Evolutionary conservation across 2,888 invertebrate species (phyloP).

Genomic region (Drosophila kuntzei): DNA sequence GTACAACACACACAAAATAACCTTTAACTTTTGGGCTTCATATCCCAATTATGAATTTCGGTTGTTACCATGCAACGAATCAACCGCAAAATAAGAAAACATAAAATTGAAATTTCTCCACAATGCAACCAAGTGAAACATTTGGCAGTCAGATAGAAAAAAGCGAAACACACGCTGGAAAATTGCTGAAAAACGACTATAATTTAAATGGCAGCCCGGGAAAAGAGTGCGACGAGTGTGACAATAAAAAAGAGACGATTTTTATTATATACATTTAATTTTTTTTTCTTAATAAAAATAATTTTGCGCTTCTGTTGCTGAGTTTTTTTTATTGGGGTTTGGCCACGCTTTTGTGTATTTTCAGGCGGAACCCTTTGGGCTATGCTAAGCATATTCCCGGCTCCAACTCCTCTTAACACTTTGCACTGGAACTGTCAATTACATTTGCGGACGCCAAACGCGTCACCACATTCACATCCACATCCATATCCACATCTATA

Average conservation of each 20-base stretch:
- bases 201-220: slow-evolving; percentile 37
- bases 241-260: slow-evolving; percentile 10
- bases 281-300: slow-evolving; percentile 51
- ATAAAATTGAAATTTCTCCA: slow-evolving; percentile 30
- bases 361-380: slow-evolving; percentile 25
- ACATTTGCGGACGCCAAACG: slow-evolving; percentile 57
- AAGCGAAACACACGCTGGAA: slow-evolving; percentile 20
- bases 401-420: slow-evolving; percentile 8
- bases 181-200: slow-evolving; percentile 42
- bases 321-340: slow-evolving; percentile 3
- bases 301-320: slow-evolving; percentile 16
- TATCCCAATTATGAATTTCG: slow-evolving; percentile 15
- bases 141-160: slow-evolving; percentile 16
- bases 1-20: background rate
- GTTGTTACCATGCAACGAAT: background rate
- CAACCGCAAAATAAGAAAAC: slow-evolving; percentile 5
- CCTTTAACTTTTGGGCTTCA: background rate
- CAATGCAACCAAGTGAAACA: slow-evolving; percentile 36
- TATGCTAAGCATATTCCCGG: slow-evolving; percentile 37
- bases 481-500: slow-evolving; percentile 7
- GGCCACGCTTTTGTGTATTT: background rate
- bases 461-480: slow-evolving; percentile 12
- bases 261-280: slow-evolving; percentile 47
- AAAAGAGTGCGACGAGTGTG: background rate
- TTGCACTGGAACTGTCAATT: slow-evolving; percentile 73